Percentiles rank a stretch among this genome's conserved stretches.
These are phyloP conservation scores for Saccostrea echinata DNA, from an alignment of 1,140 invertebrate species.

Conservation along the genomic window DNA sequence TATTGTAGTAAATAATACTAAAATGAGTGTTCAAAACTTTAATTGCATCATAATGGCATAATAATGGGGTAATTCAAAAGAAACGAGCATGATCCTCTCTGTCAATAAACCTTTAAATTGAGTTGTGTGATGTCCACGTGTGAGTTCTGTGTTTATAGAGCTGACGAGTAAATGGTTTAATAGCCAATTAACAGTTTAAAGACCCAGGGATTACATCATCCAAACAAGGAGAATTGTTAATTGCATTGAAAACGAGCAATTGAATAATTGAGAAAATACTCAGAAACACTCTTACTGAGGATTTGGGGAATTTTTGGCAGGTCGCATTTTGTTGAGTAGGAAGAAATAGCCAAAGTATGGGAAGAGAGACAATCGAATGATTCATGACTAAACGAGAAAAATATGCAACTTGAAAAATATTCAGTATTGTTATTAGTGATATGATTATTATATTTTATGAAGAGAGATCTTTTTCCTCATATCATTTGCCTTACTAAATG, in stretches of 20 bases:
- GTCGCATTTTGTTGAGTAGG: neutral
- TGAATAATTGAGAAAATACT: constrained; percentile 31
- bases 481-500: too few relatives aligned
- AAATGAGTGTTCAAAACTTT: neutral
- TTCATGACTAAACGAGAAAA: neutral
- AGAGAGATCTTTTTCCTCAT: too few relatives aligned
- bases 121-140: neutral
- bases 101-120: neutral
- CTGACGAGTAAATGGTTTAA: constrained; percentile 9
- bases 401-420: too few relatives aligned
- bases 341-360: neutral
- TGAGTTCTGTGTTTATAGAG: constrained; percentile 8
- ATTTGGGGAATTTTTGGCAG: neutral
- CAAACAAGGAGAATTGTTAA: neutral
- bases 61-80: neutral
- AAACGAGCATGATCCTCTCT: neutral
- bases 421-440: too few relatives aligned
- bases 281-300: neutral
- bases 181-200: constrained; percentile 20
- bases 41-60: constrained; percentile 4
- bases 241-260: neutral
- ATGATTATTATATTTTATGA: too few relatives aligned
- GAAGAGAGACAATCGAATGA: neutral
- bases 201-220: constrained; percentile 13
- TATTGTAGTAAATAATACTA: neutral